Base-by-base conservation (phyloP, 2,888 invertebrate genomes). In the Orthonychiurus folsomi region DNA sequence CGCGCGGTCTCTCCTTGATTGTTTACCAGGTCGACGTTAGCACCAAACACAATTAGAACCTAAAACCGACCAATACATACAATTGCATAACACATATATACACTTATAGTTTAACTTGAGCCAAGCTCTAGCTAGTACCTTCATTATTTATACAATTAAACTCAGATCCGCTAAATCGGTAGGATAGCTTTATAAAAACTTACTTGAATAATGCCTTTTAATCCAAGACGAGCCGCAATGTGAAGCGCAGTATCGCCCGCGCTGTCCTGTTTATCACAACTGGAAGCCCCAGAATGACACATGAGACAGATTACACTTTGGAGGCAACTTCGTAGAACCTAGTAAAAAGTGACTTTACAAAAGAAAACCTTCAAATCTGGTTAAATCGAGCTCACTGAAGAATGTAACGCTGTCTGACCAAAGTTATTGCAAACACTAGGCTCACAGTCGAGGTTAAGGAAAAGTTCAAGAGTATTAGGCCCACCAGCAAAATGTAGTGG, bases 11-110 rank as follows among this genome's bases (percentile, higher is more conserved):
- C 80, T 0, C 86, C 86, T 37, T 82, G 79, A 65, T 83, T 84
- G 75, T 93, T 93, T 64, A 65, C 48, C 12, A 73, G 79, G 74
- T 93, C 85, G 3, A 93, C 79, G 76, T 93, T 84, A 0, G 90
- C 89, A 1, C 92, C 93, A 75, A 95, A 95, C 1, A 91, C 87
- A 1, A 93, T 82, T 50, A 94, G 78, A 9, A 87, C 86, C 76
- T 93, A 87, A 0, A 78, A n/a, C n/a, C n/a, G n/a, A n/a, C n/a
- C n/a, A n/a, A n/a, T n/a, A n/a, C n/a, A n/a, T n/a, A n/a, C n/a
- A n/a, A n/a, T n/a, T 93, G 87, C 0, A 78, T n/a, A n/a, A n/a
- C n/a, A n/a, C n/a, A n/a, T n/a, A n/a, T n/a, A n/a, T n/a, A n/a
- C n/a, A n/a, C n/a, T n/a, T n/a, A n/a, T n/a, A n/a, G n/a, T n/a